Evolutionary conservation across 2,797 vertebrate species (phyloP), one percentile per base, ranked within the genome.

Genomic region (Betta splendens): DNA sequence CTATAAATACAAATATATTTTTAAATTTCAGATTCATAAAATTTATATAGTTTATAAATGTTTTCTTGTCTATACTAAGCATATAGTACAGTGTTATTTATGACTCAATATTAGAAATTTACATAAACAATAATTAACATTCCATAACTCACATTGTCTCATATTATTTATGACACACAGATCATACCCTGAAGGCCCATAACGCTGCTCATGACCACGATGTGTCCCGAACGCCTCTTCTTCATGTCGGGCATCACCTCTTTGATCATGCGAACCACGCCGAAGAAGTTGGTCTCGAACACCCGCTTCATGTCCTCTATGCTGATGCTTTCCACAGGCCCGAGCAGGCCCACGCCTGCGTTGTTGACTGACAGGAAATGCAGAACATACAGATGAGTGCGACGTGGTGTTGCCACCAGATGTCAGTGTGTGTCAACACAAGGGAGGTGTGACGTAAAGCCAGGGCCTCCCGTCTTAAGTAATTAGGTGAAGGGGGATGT

Each of bases 241-340:
- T 98, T 98, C 96, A 98, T 98, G 63, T 88, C 89, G 0, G 95
- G 96, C 79, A 98, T 93, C 46, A 97, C 92, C 22, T 95, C 94
- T 81, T 95, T 95, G 73, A 97, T 93, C 93, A 97, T 93, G 44
- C 94, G 93, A 44, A 97, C 89, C 0, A 89, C 94, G 1, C 96
- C 96, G 0, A 98, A 97, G 80, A 98, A 96, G 87, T 98, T 98
- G 83, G 96, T 96, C 64, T 98, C 95, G 11, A 98, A 98, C 46
- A 98, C 74, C 3, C 64, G 77, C 77, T 94, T 94, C 94, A 98
- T 96, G 72, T 95, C 86, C 3, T 93, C 90, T 2, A 97, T 87
- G 66, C 91, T 93, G 81, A 95, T 89, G 74, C 94, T 94, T 72
- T 98, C 96, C 72, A 97, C 52, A 0, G 96, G 96, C 1, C 96